Evolutionary conservation across 1,140 invertebrate species (phyloP).

Genomic region (Venustaconcha ellipsiformis): DNA sequence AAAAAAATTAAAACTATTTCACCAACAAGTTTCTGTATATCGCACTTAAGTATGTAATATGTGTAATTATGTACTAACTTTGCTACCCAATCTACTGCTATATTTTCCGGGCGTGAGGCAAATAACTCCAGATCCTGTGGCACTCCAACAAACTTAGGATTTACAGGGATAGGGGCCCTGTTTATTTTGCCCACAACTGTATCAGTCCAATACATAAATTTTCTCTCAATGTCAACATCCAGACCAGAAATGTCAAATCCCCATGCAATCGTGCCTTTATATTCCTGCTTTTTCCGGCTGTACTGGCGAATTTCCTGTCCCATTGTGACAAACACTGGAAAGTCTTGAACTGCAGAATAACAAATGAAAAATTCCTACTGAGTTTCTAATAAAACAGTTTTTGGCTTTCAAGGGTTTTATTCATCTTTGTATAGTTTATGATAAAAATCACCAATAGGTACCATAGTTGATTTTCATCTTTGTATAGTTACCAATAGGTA

Average conservation of each 20-base stretch:
- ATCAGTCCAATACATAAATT: slow-evolving; percentile 95
- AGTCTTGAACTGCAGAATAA: slow-evolving; percentile 15
- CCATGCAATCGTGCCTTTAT: slow-evolving; percentile 76
- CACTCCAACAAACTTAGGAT: slow-evolving; percentile 72
- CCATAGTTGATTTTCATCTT: too few species aligned
- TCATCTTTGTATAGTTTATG: too few species aligned
- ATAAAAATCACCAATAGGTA: too few species aligned
- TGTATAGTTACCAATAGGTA: too few species aligned
- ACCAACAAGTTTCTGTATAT: too few species aligned
- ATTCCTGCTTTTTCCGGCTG: slow-evolving; percentile 80
- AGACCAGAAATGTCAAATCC: slow-evolving; percentile 88
- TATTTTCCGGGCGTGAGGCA: slow-evolving; percentile 83
- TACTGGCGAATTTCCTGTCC: slow-evolving; percentile 88
- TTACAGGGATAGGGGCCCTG: slow-evolving; percentile 12
- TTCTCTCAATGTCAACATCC: slow-evolving; percentile 81
- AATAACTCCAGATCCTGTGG: slow-evolving; percentile 83
- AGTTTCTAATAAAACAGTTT: too few species aligned
- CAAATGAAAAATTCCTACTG: slow-evolving; percentile 17
- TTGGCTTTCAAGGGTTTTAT: too few species aligned
- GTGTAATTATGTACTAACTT: slow-evolving; percentile 57
- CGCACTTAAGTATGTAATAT: background rate
- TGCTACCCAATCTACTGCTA: slow-evolving; percentile 92
- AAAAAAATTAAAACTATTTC: too few species aligned
- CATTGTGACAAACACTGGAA: slow-evolving; percentile 79
- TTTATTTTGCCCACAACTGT: slow-evolving; percentile 63